phyloP scores from a whole-genome alignment of 2,113 vertebrate species.

The Trochalopteron elliotii region DNA sequence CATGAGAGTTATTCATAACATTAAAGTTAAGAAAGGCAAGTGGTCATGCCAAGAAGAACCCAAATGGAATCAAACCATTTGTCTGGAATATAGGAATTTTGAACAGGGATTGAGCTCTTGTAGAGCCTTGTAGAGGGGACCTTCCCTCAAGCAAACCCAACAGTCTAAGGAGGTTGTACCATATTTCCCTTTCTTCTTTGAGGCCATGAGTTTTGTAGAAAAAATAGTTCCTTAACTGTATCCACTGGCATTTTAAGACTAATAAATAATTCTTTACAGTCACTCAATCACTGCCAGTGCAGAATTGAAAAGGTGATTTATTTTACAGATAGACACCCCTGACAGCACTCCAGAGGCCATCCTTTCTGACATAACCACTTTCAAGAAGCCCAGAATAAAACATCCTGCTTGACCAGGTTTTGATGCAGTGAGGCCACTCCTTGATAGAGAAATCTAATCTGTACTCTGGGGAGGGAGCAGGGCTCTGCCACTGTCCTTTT shows the following conservation, averaged over 20 bases:
- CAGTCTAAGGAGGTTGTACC: not conserved
- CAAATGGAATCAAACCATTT: not conserved
- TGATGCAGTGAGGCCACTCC: not conserved
- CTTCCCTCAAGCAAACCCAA: not conserved
- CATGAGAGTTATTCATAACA: not conserved
- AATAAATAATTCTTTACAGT: conserved; percentile 56
- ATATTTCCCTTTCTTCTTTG: not conserved
- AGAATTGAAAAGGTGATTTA: conserved; percentile 35
- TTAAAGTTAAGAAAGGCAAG: not conserved
- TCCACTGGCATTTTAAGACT: conserved; percentile 28
- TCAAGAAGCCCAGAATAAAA: not conserved
- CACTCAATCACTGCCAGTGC: conserved; percentile 28
- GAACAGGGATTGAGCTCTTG: not conserved
- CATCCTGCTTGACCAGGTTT: not conserved
- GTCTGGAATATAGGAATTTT: not conserved
- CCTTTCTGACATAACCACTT: not conserved
- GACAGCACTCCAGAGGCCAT: not conserved
- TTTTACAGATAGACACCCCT: conserved; percentile 40
- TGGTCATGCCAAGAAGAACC: not conserved
- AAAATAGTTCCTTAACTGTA: conserved; percentile 30
- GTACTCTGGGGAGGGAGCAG: not conserved
- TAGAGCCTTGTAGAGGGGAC: not conserved
- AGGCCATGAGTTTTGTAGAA: not conserved
- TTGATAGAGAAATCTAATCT: not conserved
- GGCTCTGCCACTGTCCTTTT: not conserved